Conservation (phyloP, 37 sponge, comb jelly and placozoan genomes). For the Mnemiopsis leidyi region DNA sequence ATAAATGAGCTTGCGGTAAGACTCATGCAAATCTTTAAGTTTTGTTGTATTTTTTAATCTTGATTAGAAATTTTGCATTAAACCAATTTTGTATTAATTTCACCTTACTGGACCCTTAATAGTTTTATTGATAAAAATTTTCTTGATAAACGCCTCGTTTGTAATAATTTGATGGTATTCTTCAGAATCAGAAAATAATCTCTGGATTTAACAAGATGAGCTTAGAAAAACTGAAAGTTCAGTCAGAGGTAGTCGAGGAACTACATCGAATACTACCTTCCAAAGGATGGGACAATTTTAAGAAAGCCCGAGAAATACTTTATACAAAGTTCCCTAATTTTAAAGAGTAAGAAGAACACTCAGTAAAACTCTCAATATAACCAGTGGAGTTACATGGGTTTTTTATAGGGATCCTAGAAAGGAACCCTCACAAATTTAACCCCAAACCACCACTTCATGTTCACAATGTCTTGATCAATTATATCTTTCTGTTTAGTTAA, state of each 20-base stretch:
- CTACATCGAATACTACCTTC: background rate
- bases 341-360: background rate
- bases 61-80: too few species aligned
- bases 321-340: background rate
- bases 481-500: too few species aligned
- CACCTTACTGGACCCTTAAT: background rate
- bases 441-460: too few species aligned
- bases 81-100: too few species aligned
- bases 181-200: background rate
- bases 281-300: slow-evolving; percentile 36
- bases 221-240: background rate
- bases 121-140: background rate
- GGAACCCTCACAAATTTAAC: too few species aligned
- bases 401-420: too few species aligned
- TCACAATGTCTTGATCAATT: too few species aligned
- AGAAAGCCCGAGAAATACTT: slow-evolving; percentile 6
- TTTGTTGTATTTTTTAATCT: too few species aligned
- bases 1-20: slow-evolving; percentile 5
- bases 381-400: too few species aligned
- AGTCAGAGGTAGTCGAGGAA: background rate
- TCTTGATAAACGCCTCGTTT: background rate
- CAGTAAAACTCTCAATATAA: too few species aligned
- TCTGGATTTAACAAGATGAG: background rate
- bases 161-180: too few species aligned
- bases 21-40: too few species aligned